Percentiles rank a stretch among this genome's conserved stretches.
phyloP scores from a whole-genome alignment of 2,113 vertebrate species.

The Engraulis encrasicolus region DNA sequence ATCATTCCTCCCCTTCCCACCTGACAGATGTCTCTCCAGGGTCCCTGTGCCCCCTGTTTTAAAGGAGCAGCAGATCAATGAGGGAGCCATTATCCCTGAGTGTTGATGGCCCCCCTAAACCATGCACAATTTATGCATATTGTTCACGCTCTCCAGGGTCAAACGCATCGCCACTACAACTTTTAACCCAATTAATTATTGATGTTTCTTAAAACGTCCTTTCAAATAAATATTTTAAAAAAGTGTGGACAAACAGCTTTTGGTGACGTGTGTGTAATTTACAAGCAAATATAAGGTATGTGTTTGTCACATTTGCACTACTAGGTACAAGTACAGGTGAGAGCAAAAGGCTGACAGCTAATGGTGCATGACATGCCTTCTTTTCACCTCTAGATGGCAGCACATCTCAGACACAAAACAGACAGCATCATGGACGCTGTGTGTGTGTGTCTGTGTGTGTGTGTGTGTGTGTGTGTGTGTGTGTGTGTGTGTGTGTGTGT shows the following conservation, averaged over 20 bases:
- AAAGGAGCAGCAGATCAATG: not conserved
- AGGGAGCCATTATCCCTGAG: not conserved
- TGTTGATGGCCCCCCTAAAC: not conserved
- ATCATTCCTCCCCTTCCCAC: not conserved
- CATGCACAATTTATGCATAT: not conserved
- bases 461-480: too few relatives aligned
- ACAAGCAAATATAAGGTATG: not conserved
- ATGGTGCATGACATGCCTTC: not conserved
- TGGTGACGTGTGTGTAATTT: not conserved
- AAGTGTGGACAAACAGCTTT: not conserved
- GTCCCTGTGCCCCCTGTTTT: not conserved
- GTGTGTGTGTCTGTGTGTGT: too few relatives aligned
- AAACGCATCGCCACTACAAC: not conserved
- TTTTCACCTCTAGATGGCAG: slow-evolving; percentile 4
- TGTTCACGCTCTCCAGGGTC: not conserved
- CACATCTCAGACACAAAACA: not conserved
- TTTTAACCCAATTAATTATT: slow-evolving; percentile 9
- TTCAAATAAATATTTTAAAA: not conserved
- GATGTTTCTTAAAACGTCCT: not conserved
- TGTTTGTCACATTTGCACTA: not conserved
- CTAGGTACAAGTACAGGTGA: not conserved
- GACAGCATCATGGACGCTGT: not conserved
- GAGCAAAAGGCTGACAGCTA: not conserved
- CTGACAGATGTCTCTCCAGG: not conserved
- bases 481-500: too few relatives aligned